Evolutionary conservation across 1,140 invertebrate genomes (phyloP), one percentile per base, ranked within the genome.

Genomic region (Dreissena polymorpha): DNA sequence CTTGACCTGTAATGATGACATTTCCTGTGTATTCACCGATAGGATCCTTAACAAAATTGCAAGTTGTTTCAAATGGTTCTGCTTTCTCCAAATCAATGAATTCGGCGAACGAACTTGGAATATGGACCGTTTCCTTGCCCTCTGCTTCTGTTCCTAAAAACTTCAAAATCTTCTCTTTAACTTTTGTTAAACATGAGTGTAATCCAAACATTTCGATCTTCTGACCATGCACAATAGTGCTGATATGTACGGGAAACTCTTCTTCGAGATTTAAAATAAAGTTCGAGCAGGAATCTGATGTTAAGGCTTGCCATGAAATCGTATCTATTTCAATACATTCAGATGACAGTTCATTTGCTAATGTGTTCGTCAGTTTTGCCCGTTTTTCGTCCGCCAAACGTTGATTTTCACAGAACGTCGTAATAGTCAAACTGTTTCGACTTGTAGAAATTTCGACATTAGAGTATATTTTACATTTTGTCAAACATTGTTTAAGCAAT

Each of bases 1-100:
- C 57, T 60, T 18, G 21, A n/a, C 57, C 57, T n/a, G 57, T n/a
- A n/a, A 60, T 60, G 57, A 60, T 60, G 12, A 60, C 57, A n/a
- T 12, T 60, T 60, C 57, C 57, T n/a, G 57, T 60, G 57, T 60
- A 60, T 60, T 60, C 57, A 60, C 57, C 57, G 3, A 39, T 39
- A 5, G 57, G 2, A 23, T 60, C 57, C 21, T 23, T 60, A 6
- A 18, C 16, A 12, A 60, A 60, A 18, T 3, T 12, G 57, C 57
- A 60, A n/a, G 2, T 18, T 23, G 12, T n/a, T 60, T 60, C 16
- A 23, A n/a, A 60, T 60, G 57, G 16, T 60, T 60, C 57, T n/a
- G 16, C 16, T 60, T 60, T 23, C 16, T n/a, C 16, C 57, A 23
- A n/a, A n/a, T 60, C 57, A 18, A 60, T 18, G 21, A 5, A 60